Evolutionary conservation across 2,113 vertebrate genomes (phyloP).

Genomic region (Turdus rufiventris): DNA sequence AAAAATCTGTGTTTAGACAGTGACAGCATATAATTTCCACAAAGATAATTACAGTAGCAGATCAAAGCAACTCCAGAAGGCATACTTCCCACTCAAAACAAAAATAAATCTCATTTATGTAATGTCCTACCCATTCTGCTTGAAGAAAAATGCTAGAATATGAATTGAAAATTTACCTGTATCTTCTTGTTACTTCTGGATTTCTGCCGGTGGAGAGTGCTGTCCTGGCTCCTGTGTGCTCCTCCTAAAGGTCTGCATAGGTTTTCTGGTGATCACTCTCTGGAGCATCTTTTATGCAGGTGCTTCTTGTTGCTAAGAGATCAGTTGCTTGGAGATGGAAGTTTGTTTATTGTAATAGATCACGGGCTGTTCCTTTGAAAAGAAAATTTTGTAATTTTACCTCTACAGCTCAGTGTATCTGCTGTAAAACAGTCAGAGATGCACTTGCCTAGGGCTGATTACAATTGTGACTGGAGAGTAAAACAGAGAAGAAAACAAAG

Average conservation of each 20-base stretch:
- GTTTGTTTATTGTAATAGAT: conserved; percentile 65
- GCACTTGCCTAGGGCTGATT: conserved; percentile 26
- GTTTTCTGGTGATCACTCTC: conserved; percentile 71
- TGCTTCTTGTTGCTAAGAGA: conserved; percentile 85
- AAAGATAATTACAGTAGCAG: conserved; percentile 47
- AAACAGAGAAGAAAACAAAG: background rate
- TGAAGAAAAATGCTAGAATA: conserved; percentile 58
- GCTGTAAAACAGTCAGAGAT: conserved; percentile 30
- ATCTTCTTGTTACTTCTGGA: conserved; percentile 48
- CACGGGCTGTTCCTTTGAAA: conserved; percentile 69
- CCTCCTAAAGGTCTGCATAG: conserved; percentile 52
- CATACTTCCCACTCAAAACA: background rate
- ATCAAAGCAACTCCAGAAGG: conserved; percentile 34
- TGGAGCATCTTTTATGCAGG: conserved; percentile 81
- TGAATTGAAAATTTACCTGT: conserved; percentile 75
- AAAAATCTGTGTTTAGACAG: background rate
- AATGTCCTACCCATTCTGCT: background rate
- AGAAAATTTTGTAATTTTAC: conserved; percentile 69
- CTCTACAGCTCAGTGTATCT: conserved; percentile 17
- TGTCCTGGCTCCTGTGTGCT: conserved; percentile 62
- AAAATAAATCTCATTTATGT: background rate
- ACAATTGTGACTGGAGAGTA: conserved; percentile 33
- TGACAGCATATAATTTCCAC: background rate
- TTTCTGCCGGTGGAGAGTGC: conserved; percentile 30
- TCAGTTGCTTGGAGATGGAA: conserved; percentile 82